A percentile compares a stretch with the other conserved stretches of the same genome.
These are phyloP conservation scores for Marronus borbonicus DNA, from an alignment of 2,888 invertebrate species.

Conservation along the genomic window DNA sequence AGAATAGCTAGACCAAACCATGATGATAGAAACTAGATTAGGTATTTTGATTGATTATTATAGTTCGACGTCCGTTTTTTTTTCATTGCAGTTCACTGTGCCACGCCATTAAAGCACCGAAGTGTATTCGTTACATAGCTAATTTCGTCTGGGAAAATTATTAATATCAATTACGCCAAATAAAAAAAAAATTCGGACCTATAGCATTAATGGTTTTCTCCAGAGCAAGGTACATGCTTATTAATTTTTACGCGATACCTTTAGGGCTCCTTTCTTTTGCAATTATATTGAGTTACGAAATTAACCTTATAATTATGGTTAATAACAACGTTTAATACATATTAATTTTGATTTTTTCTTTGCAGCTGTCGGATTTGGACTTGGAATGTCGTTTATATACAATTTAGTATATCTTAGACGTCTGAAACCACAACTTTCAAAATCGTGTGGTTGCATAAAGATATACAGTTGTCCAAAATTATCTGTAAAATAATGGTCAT, in stretches of 20 bases:
- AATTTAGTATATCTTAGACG: no score
- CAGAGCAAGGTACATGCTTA: conserved; percentile 10
- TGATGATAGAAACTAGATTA: conserved; percentile 42
- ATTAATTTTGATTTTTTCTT: conserved; percentile 17
- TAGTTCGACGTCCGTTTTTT: conserved; percentile 32
- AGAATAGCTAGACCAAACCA: conserved; percentile 19
- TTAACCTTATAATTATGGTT: conserved; percentile 26
- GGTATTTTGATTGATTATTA: conserved; percentile 45
- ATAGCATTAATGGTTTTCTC: conserved; percentile 27
- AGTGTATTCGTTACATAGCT: conserved; percentile 1
- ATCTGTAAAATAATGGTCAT: no score
- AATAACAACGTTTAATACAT: conserved; percentile 21
- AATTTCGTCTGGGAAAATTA: conserved; percentile 5
- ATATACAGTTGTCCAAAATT: no score
- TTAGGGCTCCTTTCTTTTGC: conserved; percentile 31
- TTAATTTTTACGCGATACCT: conserved; percentile 29
- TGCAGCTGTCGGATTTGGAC: background rate
- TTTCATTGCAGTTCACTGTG: background rate
- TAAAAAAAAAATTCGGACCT: conserved; percentile 26
- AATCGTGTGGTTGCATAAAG: no score
- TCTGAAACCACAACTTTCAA: no score
- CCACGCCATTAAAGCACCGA: conserved; percentile 1
- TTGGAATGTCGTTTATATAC: background rate
- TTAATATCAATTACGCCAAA: conserved; percentile 41
- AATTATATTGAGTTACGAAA: conserved; percentile 33